Evolutionary conservation across 1,140 invertebrate species (phyloP).

Genomic region (Drosophila oshimai): DNA sequence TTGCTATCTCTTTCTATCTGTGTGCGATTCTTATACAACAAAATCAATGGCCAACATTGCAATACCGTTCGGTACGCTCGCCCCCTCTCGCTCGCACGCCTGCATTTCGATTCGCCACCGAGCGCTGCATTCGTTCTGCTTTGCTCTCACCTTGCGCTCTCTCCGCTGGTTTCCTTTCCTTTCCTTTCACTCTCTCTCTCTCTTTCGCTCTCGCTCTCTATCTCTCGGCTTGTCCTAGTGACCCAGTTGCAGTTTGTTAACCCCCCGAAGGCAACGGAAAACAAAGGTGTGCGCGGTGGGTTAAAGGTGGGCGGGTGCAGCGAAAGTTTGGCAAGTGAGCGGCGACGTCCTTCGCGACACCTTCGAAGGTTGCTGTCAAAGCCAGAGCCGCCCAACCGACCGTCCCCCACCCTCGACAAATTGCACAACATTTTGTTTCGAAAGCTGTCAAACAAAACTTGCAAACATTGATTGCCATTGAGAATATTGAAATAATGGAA

Average conservation of each 20-base stretch:
- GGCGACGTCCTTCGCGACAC: constrained; percentile 41
- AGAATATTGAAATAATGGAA: constrained; percentile 12
- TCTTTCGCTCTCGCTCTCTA: constrained; percentile 1
- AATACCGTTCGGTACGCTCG: constrained; percentile 44
- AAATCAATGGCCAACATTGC: constrained; percentile 75
- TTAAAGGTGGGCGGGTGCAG: constrained; percentile 15
- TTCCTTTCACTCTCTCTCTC: neutral
- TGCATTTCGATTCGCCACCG: neutral
- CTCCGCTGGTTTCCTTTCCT: constrained; percentile 3
- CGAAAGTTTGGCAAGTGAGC: constrained; percentile 37
- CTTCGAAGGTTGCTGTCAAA: constrained; percentile 53
- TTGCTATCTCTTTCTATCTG: constrained; percentile 25
- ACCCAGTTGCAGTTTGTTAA: constrained; percentile 82
- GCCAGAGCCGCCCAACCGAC: neutral
- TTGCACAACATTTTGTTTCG: neutral
- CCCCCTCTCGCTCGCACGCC: constrained; percentile 1
- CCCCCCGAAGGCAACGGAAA: constrained; percentile 54
- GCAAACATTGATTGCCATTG: constrained; percentile 26
- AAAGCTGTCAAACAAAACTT: neutral
- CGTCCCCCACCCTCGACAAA: neutral
- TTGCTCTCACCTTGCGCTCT: constrained; percentile 1
- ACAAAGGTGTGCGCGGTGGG: constrained; percentile 29
- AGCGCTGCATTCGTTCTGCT: neutral
- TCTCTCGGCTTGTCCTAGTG: constrained; percentile 71
- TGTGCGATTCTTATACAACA: constrained; percentile 62